phyloP scores from a whole-genome alignment of 2,888 invertebrate genomes.

The Panzeria rudis region DNA sequence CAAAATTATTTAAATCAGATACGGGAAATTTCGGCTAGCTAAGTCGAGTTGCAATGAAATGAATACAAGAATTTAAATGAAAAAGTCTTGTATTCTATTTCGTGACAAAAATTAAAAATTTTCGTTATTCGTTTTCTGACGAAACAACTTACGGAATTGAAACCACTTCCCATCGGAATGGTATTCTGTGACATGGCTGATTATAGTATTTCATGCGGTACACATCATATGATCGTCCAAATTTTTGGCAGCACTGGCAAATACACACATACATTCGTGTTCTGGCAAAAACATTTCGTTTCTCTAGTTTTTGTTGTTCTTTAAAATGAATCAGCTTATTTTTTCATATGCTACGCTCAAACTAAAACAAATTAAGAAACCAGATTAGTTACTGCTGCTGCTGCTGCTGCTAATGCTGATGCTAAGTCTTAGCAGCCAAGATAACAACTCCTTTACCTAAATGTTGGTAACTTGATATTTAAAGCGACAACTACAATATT shows the following conservation, averaged over 20 bases:
- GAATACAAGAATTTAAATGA: no score
- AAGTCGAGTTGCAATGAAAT: no score
- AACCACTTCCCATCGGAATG: no score
- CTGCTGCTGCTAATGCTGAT: constrained; percentile 7
- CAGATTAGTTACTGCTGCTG: constrained; percentile 27
- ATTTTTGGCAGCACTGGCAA: background rate
- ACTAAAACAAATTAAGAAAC: constrained; percentile 40
- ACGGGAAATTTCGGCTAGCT: no score
- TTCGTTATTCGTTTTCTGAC: no score
- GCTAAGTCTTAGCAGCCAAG: constrained; percentile 3
- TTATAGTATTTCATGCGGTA: no score
- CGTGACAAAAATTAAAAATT: no score
- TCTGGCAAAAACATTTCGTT: constrained; percentile 16
- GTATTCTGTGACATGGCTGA: no score
- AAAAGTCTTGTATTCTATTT: no score
- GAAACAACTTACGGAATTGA: no score
- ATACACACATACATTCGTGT: background rate
- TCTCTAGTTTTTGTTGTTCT: background rate
- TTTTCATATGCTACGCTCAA: constrained; percentile 14
- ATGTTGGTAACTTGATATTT: constrained; percentile 68
- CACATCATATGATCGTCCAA: no score
- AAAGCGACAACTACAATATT: constrained; percentile 42
- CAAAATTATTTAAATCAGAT: no score
- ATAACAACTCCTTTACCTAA: constrained; percentile 50
- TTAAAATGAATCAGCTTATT: constrained; percentile 41